phyloP scores from a whole-genome alignment of 2,888 invertebrate species.

The Drosophila subsilvestris region DNA sequence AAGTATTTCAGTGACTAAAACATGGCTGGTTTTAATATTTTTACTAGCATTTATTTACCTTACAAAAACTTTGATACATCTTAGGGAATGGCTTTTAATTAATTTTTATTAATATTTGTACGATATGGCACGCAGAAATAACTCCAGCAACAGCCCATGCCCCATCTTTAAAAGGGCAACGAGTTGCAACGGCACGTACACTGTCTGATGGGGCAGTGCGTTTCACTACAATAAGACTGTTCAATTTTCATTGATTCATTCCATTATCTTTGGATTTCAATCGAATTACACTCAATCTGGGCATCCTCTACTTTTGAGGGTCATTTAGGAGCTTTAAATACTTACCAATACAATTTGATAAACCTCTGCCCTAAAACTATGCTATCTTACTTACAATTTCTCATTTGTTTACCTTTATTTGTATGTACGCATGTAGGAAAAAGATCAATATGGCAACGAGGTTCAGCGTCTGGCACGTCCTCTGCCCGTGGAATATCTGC shows the following conservation, averaged over 20 bases:
- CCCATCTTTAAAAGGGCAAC: neutral
- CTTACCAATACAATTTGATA: neutral
- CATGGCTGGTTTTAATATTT: too few species aligned
- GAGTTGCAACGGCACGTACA: neutral
- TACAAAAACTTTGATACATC: too few species aligned
- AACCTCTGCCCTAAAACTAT: neutral
- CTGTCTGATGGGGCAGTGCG: neutral
- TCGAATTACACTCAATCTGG: too few species aligned
- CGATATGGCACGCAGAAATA: neutral
- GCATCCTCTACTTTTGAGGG: too few species aligned
- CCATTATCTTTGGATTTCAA: neutral
- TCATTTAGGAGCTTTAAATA: neutral
- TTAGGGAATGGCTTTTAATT: too few species aligned
- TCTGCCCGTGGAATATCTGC: constrained; percentile 97
- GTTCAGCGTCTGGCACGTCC: constrained; percentile 96
- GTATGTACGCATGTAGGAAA: constrained; percentile 88
- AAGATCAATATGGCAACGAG: constrained; percentile 98
- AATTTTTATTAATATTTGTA: too few species aligned
- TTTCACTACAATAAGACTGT: neutral
- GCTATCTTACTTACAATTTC: neutral
- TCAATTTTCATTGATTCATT: too few species aligned
- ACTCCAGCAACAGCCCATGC: neutral
- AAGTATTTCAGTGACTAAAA: too few species aligned
- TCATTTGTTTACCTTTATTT: constrained; percentile 37
- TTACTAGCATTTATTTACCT: too few species aligned